phyloP scores from a whole-genome alignment of 2,888 invertebrate species.

The Xanthia togata region DNA sequence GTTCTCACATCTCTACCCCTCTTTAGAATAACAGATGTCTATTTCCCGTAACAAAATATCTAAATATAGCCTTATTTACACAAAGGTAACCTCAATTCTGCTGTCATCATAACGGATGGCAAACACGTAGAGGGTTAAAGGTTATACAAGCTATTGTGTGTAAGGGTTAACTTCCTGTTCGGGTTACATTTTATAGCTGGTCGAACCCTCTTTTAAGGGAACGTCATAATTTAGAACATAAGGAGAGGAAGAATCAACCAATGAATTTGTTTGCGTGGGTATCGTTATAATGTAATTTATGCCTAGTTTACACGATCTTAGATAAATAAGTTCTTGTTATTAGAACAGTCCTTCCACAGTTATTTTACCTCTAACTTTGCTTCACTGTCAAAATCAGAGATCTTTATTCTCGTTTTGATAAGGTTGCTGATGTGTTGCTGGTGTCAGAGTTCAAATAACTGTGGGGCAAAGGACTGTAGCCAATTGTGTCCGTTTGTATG shows the following conservation, averaged over 20 bases:
- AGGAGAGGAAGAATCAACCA: conserved; percentile 9
- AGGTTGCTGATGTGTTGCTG: too few species aligned
- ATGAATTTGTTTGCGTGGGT: background rate
- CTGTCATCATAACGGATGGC: conserved; percentile 32
- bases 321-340: too few species aligned
- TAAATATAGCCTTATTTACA: conserved; percentile 33
- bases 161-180: conserved; percentile 48
- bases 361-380: too few species aligned
- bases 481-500: too few species aligned
- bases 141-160: conserved; percentile 50
- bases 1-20: background rate
- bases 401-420: too few species aligned
- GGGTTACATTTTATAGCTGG: conserved; percentile 40
- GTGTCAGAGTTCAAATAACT: too few species aligned
- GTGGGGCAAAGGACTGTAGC: too few species aligned
- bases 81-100: conserved; percentile 23
- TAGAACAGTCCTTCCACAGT: too few species aligned
- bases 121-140: conserved; percentile 46
- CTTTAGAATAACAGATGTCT: conserved; percentile 25
- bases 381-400: too few species aligned
- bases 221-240: conserved; percentile 43
- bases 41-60: conserved; percentile 25
- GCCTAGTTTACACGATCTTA: background rate
- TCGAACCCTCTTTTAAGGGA: conserved; percentile 21
- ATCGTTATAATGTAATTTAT: background rate